phyloP scores from a whole-genome alignment of 2,797 vertebrate species.

The Urocyon cinereoargenteus region DNA sequence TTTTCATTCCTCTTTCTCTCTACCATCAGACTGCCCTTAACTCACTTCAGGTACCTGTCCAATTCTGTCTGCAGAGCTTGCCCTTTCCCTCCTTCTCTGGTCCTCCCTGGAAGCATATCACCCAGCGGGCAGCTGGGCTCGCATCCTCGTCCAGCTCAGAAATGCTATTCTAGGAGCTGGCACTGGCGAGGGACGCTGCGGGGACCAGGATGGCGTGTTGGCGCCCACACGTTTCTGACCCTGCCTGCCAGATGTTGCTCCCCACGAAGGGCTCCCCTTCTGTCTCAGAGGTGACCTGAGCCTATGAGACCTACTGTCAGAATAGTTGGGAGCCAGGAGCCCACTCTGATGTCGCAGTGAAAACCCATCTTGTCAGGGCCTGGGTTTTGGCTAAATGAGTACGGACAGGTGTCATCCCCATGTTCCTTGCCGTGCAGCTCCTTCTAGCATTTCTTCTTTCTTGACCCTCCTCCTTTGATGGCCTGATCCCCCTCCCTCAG shows the following conservation, averaged over 20 bases:
- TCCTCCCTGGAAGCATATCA: background rate
- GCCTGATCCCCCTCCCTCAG: background rate
- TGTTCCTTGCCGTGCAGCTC: background rate
- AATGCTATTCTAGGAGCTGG: conserved; percentile 44
- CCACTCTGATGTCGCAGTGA: background rate
- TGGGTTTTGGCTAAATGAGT: background rate
- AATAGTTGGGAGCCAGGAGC: background rate
- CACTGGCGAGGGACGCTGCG: background rate
- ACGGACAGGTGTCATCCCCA: background rate
- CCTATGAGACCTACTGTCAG: background rate
- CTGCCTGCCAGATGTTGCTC: background rate
- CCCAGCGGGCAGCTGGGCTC: background rate
- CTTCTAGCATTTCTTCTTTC: background rate
- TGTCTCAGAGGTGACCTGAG: conserved; percentile 8
- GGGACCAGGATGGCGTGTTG: background rate
- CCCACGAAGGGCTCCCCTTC: background rate
- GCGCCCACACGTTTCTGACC: background rate
- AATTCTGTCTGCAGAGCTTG: background rate
- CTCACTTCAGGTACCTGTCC: background rate
- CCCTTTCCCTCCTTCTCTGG: background rate
- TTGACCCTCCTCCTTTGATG: background rate
- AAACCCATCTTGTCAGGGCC: background rate
- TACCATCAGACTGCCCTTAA: background rate
- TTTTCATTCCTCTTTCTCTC: background rate
- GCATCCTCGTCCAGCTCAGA: background rate